These are phyloP conservation scores for Craseonycteris thonglongyai DNA, from an alignment of 2,113 vertebrate genomes.

Conservation along the genomic window DNA sequence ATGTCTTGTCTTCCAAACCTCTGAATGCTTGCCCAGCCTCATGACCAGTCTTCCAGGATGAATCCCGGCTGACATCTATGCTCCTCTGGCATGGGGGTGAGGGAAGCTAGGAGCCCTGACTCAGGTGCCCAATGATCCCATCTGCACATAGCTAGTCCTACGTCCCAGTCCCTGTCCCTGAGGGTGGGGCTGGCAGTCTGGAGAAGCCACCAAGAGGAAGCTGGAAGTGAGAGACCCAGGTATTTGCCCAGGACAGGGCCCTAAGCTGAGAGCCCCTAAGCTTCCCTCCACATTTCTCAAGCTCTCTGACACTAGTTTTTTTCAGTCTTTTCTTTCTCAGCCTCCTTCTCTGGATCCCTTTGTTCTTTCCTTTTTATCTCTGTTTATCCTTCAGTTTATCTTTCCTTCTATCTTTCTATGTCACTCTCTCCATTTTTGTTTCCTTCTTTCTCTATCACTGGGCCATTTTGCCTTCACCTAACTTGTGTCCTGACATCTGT, in stretches of 20 bases:
- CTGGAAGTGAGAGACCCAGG: not conserved
- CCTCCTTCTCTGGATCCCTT: not conserved
- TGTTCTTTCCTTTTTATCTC: not conserved
- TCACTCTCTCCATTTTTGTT: not conserved
- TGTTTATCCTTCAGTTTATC: not conserved
- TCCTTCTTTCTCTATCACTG: slow-evolving; percentile 8
- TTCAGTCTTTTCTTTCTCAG: not conserved
- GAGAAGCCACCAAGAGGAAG: not conserved
- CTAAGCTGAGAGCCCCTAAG: not conserved
- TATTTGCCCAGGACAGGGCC: not conserved
- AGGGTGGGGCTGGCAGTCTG: not conserved
- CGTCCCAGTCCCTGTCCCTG: not conserved
- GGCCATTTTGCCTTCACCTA: not conserved
- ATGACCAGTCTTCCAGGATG: slow-evolving; percentile 43
- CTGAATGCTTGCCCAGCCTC: not conserved
- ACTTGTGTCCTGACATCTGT: not conserved
- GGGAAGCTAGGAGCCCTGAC: not conserved
- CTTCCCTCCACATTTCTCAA: not conserved
- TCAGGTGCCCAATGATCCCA: not conserved
- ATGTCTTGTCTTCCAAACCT: slow-evolving; percentile 40
- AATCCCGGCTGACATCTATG: slow-evolving; percentile 14
- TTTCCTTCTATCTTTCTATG: not conserved
- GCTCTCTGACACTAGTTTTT: not conserved
- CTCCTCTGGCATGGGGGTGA: not conserved
- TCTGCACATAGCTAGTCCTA: not conserved